Evolutionary conservation across 2,797 vertebrate genomes (phyloP), one percentile per base, ranked within the genome.

Genomic region (Scolopax bukidnonensis): DNA sequence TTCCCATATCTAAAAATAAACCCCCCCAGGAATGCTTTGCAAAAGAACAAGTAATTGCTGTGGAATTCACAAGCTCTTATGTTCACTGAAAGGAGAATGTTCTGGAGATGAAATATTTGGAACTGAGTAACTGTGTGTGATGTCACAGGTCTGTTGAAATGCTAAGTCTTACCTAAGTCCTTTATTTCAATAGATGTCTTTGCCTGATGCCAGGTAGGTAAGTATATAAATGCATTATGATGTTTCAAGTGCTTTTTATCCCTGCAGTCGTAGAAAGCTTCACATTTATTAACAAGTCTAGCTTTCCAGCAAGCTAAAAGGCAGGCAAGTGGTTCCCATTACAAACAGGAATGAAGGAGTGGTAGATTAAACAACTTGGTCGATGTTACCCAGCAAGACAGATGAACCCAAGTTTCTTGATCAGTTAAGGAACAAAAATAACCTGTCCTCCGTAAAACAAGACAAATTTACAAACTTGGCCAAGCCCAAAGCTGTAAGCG

Each of bases 1-100:
- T 97, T 95, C 87, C 84, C 75, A 61, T 96, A 93, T 94, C 96
- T 96, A 94, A 98, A 97, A 95, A 97, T 97, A 97, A 96, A 97
- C 63, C 38, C 94, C 90, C 90, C 17, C 84, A 95, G 96, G 90
- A 97, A 95, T n/a, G 18, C n/a, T 95, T 95, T 96, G 95, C 73
- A 90, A 92, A 95, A 97, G 95, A 96, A 68, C 43, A 90, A 92
- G 93, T 91, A 97, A 97, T 97, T 96, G 84, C 90, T 95, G 89
- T 85, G 90, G 59, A 84, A 95, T 93, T 95, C 89, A 93, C 77
- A 93, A 64, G 68, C 83, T 60, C 56, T 74, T 80, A 82, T 95
- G 81, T 95, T 96, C 78, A 84, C 69, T 95, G 84, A 92, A 89
- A 59, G 64, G 71, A 91, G 84, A 95, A 78, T 94, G 87, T 94